These are phyloP conservation scores for Synanthedon vespiformis DNA, from an alignment of 2,888 invertebrate genomes.

Conservation along the genomic window DNA sequence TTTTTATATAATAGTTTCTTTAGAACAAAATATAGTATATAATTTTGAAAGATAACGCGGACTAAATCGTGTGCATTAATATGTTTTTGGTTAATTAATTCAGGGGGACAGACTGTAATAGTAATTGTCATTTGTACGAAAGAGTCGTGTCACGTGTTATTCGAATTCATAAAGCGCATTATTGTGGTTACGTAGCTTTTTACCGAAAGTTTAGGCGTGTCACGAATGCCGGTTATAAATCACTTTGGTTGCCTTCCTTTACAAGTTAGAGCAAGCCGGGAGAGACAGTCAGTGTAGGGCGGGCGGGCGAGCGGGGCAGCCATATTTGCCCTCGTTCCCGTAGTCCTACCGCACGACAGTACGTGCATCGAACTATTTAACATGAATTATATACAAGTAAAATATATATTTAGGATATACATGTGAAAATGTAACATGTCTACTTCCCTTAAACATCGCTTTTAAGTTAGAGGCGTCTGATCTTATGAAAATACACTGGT, in stretches of 20 bases:
- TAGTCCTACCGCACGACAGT: not conserved
- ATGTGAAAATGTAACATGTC: not conserved
- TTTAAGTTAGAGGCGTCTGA: not conserved
- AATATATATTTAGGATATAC: not conserved
- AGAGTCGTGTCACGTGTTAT: conserved; percentile 27
- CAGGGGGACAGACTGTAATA: too few relatives aligned
- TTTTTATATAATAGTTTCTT: too few relatives aligned
- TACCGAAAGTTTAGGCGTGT: conserved; percentile 33
- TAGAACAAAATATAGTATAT: too few relatives aligned
- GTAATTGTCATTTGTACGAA: conserved; percentile 4
- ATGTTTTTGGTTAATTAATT: too few relatives aligned
- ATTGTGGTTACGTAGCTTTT: conserved; percentile 36
- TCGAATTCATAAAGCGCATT: conserved; percentile 35
- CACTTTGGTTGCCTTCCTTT: conserved; percentile 34
- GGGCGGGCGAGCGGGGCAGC: conserved; percentile 38
- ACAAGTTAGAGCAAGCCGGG: conserved; percentile 8
- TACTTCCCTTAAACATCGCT: not conserved
- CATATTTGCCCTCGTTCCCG: not conserved
- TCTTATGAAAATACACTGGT: not conserved
- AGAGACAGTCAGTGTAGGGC: conserved; percentile 36
- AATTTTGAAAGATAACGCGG: too few relatives aligned
- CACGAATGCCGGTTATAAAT: conserved; percentile 53
- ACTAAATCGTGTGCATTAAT: too few relatives aligned
- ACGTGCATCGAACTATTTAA: not conserved
- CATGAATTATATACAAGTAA: not conserved